phyloP scores from a whole-genome alignment of 2,113 vertebrate species.

The Ictalurus punctatus region DNA sequence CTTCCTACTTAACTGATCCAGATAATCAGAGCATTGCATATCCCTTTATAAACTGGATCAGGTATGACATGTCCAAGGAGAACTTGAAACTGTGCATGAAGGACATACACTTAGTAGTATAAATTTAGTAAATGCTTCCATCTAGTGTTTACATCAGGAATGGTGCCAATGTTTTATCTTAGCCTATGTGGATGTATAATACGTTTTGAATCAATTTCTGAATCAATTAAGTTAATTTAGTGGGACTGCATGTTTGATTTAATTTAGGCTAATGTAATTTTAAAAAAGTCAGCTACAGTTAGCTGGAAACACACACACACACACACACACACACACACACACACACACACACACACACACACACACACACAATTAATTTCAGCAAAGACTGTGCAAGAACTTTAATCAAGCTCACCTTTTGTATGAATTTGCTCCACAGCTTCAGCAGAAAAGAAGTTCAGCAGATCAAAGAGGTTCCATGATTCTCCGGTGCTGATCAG shows the following conservation, averaged over 20 bases:
- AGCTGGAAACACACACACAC: background rate
- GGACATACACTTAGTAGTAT: background rate
- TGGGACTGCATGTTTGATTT: background rate
- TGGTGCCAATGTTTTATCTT: background rate
- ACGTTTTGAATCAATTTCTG: too few species aligned
- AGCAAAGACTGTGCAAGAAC: background rate
- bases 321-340: background rate
- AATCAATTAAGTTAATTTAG: background rate
- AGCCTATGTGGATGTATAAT: background rate
- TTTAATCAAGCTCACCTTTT: constrained; percentile 21
- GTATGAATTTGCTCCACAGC: background rate
- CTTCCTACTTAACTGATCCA: background rate
- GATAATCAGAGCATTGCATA: background rate
- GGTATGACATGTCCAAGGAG: background rate
- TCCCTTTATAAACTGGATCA: background rate
- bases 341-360: background rate
- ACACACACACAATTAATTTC: background rate
- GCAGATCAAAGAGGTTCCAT: constrained; percentile 6
- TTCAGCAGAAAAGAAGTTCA: background rate
- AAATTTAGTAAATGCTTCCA: background rate
- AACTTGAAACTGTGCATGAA: background rate
- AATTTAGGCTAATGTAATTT: background rate
- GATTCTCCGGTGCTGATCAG: background rate
- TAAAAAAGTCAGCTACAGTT: background rate
- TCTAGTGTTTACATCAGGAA: constrained; percentile 14